Evolutionary conservation across 2,797 vertebrate genomes (phyloP).

Genomic region (Chanos chanos): DNA sequence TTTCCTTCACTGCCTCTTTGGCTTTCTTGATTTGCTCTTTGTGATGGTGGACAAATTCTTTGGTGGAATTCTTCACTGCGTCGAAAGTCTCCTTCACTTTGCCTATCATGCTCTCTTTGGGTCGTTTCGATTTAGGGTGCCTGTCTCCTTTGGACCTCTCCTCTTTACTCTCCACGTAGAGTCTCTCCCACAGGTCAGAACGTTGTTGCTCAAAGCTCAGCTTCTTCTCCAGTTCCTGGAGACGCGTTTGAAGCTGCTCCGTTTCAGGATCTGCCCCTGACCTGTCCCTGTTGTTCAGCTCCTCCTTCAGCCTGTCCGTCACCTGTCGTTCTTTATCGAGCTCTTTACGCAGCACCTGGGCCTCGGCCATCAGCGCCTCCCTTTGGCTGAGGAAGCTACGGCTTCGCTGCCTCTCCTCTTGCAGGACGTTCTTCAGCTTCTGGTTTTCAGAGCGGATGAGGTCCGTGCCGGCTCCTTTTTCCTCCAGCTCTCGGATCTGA

Average conservation of each 20-base stretch:
- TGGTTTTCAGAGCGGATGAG: conserved; percentile 81
- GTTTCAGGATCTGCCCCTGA: conserved; percentile 59
- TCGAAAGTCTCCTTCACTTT: conserved; percentile 94
- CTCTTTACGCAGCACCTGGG: conserved; percentile 76
- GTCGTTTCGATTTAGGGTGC: conserved; percentile 68
- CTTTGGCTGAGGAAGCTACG: conserved; percentile 74
- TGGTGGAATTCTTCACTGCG: conserved; percentile 96
- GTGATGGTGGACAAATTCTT: conserved; percentile 95
- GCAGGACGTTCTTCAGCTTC: conserved; percentile 80
- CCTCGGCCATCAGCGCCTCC: conserved; percentile 75
- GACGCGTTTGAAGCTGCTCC: conserved; percentile 69
- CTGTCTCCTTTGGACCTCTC: conserved; percentile 76
- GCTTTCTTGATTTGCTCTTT: conserved; percentile 98
- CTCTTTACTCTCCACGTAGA: conserved; percentile 91
- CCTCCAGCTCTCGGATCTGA: conserved; percentile 79
- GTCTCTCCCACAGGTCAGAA: conserved; percentile 92
- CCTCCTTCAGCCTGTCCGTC: conserved; percentile 72
- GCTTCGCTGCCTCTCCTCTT: conserved; percentile 77
- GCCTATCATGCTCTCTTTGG: conserved; percentile 79
- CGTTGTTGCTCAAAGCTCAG: conserved; percentile 92
- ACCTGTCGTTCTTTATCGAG: conserved; percentile 77
- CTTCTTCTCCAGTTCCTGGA: conserved; percentile 85
- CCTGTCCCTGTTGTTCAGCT: conserved; percentile 73
- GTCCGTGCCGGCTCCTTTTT: conserved; percentile 67
- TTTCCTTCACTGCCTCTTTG: conserved; percentile 95